Evolutionary conservation across 2,888 invertebrate species (phyloP).

Genomic region (Octonoba sinensis): DNA sequence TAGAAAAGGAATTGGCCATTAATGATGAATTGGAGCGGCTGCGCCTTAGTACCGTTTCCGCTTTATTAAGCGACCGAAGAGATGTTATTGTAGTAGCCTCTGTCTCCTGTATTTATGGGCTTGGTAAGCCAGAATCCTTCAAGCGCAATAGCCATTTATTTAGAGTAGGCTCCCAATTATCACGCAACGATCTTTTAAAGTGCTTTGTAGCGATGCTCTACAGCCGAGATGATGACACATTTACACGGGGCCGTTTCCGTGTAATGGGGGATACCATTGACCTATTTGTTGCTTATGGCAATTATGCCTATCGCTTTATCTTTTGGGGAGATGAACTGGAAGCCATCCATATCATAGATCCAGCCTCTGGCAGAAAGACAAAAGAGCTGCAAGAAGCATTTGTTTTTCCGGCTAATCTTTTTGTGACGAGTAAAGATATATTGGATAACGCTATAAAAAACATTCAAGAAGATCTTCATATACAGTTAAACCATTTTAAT

Average conservation of each 20-base stretch:
- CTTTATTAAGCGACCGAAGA: background rate
- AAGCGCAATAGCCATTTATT: background rate
- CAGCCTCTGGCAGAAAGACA: background rate
- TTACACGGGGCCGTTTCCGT: background rate
- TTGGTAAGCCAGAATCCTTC: background rate
- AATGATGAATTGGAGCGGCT: background rate
- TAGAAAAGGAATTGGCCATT: constrained; percentile 1
- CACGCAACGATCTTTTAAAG: background rate
- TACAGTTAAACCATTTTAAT: too few species aligned
- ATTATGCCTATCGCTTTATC: background rate
- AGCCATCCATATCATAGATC: background rate
- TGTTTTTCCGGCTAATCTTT: too few species aligned
- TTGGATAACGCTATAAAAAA: too few species aligned
- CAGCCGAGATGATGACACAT: background rate
- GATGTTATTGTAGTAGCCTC: constrained; percentile 1
- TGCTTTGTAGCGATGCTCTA: background rate
- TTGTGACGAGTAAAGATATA: too few species aligned
- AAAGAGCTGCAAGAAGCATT: too few species aligned
- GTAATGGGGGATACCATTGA: background rate
- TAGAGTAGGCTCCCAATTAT: background rate
- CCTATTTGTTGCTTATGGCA: background rate
- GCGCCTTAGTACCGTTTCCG: background rate
- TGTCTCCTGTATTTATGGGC: constrained; percentile 1
- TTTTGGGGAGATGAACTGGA: background rate
- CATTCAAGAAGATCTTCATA: too few species aligned